Evolutionary conservation across 2,888 invertebrate genomes (phyloP).

Genomic region (Dryadula phaetusa): DNA sequence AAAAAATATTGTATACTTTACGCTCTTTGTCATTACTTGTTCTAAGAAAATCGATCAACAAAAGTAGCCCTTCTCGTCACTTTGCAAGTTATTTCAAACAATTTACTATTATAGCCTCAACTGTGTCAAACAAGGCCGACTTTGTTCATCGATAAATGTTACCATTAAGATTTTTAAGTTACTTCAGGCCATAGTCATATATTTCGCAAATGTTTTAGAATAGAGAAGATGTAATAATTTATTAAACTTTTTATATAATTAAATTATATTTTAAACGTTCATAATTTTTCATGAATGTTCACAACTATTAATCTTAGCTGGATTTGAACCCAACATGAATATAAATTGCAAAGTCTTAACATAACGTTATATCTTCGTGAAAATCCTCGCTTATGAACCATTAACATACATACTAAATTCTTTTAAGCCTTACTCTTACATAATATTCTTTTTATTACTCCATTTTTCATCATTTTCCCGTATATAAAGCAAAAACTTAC

Average conservation of each 20-base stretch:
- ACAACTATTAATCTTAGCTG: background rate
- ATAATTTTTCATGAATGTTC: background rate
- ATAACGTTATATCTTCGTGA: background rate
- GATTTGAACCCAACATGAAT: background rate
- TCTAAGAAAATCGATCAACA: background rate
- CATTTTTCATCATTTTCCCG: background rate
- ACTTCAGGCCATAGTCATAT: background rate
- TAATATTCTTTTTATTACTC: background rate
- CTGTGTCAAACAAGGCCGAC: background rate
- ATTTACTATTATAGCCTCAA: constrained; percentile 21
- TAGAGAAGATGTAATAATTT: too few relatives aligned
- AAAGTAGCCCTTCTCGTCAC: background rate
- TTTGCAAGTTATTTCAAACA: constrained; percentile 21
- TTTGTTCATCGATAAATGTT: constrained; percentile 13
- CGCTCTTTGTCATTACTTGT: background rate
- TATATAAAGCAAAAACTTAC: background rate
- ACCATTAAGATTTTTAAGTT: background rate
- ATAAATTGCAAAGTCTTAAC: background rate
- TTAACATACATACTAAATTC: background rate
- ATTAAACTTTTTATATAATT: too few relatives aligned
- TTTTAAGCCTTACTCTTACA: background rate
- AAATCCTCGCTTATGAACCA: background rate
- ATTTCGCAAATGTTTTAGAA: background rate
- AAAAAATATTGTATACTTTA: background rate
- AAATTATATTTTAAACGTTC: too few relatives aligned